phyloP scores from a whole-genome alignment of 1,140 invertebrate species.

The Lerema accius region DNA sequence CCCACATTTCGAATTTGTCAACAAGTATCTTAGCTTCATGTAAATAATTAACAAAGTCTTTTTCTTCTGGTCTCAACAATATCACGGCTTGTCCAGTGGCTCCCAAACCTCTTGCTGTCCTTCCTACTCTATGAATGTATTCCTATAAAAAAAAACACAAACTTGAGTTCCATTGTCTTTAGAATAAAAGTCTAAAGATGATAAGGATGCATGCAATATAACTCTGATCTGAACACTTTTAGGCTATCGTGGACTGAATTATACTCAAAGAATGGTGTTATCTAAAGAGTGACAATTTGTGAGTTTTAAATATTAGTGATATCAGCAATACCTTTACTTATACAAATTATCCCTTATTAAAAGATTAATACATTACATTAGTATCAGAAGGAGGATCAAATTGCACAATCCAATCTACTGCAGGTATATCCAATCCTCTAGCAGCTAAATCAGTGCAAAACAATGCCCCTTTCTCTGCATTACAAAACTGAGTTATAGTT shows the following conservation, averaged over 20 bases:
- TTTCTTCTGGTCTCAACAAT: constrained; percentile 93
- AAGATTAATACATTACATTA: constrained; percentile 85
- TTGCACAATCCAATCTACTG: constrained; percentile 98
- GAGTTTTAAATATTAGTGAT: too few relatives aligned
- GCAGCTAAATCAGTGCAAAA: constrained; percentile 98
- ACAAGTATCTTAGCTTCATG: constrained; percentile 92
- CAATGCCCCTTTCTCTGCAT: constrained; percentile 92
- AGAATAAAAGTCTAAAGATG: too few relatives aligned
- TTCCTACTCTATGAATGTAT: constrained; percentile 94
- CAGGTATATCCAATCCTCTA: constrained; percentile 96
- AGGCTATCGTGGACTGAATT: too few relatives aligned
- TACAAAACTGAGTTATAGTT: constrained; percentile 84
- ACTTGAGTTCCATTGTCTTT: too few relatives aligned
- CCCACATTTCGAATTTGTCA: constrained; percentile 72
- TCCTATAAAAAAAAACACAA: too few relatives aligned
- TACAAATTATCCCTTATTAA: constrained; percentile 15
- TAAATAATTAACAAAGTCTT: constrained; percentile 94
- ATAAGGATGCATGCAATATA: too few relatives aligned
- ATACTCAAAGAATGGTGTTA: too few relatives aligned
- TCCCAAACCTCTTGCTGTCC: constrained; percentile 96
- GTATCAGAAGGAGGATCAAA: constrained; percentile 98
- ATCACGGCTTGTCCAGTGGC: constrained; percentile 93
- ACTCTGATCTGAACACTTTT: too few relatives aligned
- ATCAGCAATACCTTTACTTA: too few relatives aligned
- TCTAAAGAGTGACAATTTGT: too few relatives aligned